Evolutionary conservation across 1,140 invertebrate genomes (phyloP).

Genomic region (Nilaparvata lugens): DNA sequence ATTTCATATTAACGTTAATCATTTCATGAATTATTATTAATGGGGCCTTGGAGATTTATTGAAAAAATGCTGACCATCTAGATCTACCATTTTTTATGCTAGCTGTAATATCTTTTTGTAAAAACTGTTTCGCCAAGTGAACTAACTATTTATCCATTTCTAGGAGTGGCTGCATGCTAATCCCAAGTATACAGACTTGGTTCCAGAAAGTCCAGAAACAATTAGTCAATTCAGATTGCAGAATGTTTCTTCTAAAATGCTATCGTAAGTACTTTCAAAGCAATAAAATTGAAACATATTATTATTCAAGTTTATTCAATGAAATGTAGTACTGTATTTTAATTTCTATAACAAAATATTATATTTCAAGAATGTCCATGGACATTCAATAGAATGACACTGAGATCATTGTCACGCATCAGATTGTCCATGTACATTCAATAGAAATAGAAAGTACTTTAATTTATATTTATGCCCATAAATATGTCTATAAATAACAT

Average conservation of each 20-base stretch:
- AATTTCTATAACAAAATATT: not conserved
- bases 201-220: constrained; percentile 36
- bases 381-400: no score
- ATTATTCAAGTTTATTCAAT: not conserved
- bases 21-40: no score
- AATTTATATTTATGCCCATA: no score
- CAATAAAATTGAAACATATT: not conserved
- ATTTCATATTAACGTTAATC: no score
- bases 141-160: constrained; percentile 19
- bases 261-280: constrained; percentile 13
- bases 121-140: not conserved
- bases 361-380: not conserved
- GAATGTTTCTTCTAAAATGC: constrained; percentile 27
- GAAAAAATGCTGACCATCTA: no score
- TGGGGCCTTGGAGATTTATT: no score
- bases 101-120: not conserved
- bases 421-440: no score
- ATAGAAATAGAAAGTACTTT: no score
- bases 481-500: no score
- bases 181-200: constrained; percentile 70
- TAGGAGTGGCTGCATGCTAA: constrained; percentile 75
- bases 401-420: no score
- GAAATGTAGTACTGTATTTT: not conserved
- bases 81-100: no score
- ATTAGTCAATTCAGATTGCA: not conserved